Percentiles rank a stretch among this genome's conserved stretches.
Evolutionary conservation across 1,140 invertebrate species (phyloP).

Genomic region (Neotoxoptera formosana): DNA sequence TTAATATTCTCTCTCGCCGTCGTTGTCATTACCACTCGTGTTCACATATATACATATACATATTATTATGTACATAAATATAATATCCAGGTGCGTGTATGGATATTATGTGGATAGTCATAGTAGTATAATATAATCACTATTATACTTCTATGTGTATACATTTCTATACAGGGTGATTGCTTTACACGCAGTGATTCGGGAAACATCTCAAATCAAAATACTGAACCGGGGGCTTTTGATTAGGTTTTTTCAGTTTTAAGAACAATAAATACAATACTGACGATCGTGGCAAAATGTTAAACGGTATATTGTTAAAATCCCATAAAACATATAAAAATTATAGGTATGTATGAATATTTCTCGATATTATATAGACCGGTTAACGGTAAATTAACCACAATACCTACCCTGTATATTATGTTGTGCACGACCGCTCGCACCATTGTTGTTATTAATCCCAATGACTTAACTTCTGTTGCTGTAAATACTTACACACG

Average conservation of each 20-base stretch:
- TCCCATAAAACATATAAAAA: neutral
- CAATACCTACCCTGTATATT: neutral
- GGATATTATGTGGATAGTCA: neutral
- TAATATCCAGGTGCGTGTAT: neutral
- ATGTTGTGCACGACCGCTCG: neutral
- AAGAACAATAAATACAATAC: neutral
- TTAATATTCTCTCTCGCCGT: neutral
- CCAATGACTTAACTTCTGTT: slow-evolving; percentile 47
- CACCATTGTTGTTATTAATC: slow-evolving; percentile 28
- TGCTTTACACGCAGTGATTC: neutral
- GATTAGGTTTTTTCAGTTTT: neutral
- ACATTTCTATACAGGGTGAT: neutral
- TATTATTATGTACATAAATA: neutral
- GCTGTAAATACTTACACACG: neutral
- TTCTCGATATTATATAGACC: neutral
- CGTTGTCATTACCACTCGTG: slow-evolving; percentile 4
- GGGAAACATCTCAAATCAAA: neutral
- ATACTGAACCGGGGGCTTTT: neutral
- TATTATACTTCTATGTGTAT: neutral
- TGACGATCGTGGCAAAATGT: neutral
- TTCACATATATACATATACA: neutral
- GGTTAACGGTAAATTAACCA: neutral
- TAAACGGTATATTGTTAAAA: neutral
- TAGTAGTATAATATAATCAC: neutral
- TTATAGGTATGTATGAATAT: no score